A percentile compares a stretch with the other conserved stretches of the same genome.
Conservation (phyloP, 92 coral and sea anemone genomes). For the Muricea muricata region DNA sequence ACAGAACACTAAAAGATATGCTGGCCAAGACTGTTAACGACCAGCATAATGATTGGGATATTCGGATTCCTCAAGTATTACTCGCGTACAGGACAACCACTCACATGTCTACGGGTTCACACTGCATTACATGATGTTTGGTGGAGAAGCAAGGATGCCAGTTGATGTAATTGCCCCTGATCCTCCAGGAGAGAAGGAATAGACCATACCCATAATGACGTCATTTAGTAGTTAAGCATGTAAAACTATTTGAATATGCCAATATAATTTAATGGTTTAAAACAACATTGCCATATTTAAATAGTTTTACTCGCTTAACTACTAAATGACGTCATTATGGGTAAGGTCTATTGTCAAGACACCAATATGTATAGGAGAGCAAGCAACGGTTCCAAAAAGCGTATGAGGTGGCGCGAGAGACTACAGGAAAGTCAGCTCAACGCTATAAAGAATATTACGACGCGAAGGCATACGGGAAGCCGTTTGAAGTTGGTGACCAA, state of each 20-base stretch:
- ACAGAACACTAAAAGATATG: constrained; percentile 45
- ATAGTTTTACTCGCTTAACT: too few relatives aligned
- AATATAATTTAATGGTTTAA: too few relatives aligned
- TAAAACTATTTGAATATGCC: too few relatives aligned
- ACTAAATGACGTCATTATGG: too few relatives aligned
- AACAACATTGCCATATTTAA: too few relatives aligned
- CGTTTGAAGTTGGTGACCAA: background rate
- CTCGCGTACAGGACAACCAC: constrained; percentile 15
- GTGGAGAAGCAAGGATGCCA: constrained; percentile 27
- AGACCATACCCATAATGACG: background rate
- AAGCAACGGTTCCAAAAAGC: constrained; percentile 3
- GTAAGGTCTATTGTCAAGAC: too few relatives aligned
- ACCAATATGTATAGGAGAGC: background rate
- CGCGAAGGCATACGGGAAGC: background rate
- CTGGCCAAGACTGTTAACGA: constrained; percentile 38
- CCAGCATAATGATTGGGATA: constrained; percentile 25
- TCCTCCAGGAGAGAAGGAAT: background rate
- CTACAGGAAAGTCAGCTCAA: background rate
- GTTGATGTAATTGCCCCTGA: background rate
- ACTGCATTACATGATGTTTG: constrained; percentile 25
- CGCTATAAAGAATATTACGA: constrained; percentile 19
- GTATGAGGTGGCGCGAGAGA: background rate
- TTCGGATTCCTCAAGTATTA: constrained; percentile 2
- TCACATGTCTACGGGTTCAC: constrained; percentile 25
- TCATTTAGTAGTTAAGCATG: too few relatives aligned